phyloP scores from a whole-genome alignment of 2,797 vertebrate species.

The Notamacropus eugenii region DNA sequence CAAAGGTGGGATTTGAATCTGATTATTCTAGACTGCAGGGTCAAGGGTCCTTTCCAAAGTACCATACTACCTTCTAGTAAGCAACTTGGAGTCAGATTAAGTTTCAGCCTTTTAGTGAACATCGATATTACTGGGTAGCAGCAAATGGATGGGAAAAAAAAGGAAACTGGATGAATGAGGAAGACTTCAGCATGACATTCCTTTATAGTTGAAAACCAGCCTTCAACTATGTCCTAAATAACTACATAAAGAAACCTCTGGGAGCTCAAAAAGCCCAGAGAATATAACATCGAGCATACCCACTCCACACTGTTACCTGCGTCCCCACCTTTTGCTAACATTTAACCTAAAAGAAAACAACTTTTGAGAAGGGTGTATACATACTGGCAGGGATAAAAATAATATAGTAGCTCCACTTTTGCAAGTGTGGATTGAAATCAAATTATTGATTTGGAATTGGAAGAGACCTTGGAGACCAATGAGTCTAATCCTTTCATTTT shows the following conservation, averaged over 20 bases:
- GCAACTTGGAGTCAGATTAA: background rate
- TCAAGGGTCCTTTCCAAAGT: background rate
- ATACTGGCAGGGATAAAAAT: background rate
- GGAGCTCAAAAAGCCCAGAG: background rate
- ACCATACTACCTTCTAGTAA: background rate
- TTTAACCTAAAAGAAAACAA: background rate
- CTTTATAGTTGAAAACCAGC: background rate
- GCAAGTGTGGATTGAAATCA: background rate
- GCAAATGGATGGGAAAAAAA: background rate
- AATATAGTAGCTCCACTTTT: background rate
- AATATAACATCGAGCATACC: background rate
- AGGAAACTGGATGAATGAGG: background rate
- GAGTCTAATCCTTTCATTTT: background rate
- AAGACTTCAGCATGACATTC: background rate
- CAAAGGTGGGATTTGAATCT: background rate
- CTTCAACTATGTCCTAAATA: background rate
- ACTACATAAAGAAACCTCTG: background rate
- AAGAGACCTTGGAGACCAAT: background rate
- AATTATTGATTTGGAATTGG: background rate
- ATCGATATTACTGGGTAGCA: background rate
- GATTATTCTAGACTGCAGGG: background rate
- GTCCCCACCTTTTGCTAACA: background rate
- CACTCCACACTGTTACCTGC: background rate
- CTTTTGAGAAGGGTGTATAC: background rate
- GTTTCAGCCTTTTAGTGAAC: background rate